A percentile compares a stretch with the other conserved stretches of the same genome.
Conservation (phyloP, 2,113 vertebrate species). For the Strix aluco region DNA sequence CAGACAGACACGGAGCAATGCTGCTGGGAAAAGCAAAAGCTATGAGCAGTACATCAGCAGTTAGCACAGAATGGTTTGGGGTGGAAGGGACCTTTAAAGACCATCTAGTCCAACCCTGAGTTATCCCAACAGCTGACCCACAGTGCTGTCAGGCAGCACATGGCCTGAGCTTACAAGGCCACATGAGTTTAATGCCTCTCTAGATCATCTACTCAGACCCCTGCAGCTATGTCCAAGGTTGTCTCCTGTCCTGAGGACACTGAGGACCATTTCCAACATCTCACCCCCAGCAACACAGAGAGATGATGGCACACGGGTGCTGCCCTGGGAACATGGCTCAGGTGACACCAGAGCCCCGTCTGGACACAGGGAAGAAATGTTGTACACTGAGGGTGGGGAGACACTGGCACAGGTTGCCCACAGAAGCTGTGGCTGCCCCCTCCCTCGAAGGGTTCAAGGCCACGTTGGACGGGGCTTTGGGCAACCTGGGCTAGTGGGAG, state of each 20-base stretch:
- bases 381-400: not conserved
- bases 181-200: not conserved
- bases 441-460: no score
- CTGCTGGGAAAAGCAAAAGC: not conserved
- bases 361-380: not conserved
- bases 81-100: not conserved
- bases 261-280: not conserved
- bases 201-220: not conserved
- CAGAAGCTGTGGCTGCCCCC: no score
- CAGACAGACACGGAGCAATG: fast-evolving
- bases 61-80: not conserved
- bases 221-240: not conserved
- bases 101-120: not conserved
- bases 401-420: no score
- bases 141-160: not conserved
- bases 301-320: no score
- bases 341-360: no score
- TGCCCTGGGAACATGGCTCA: not conserved
- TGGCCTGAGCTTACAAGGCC: not conserved
- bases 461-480: no score
- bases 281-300: no score
- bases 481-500: not conserved
- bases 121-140: not conserved
- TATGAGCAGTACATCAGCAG: not conserved
- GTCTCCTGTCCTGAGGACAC: not conserved